These are phyloP conservation scores for Aselliscus stoliczkanus DNA, from an alignment of 2,797 vertebrate genomes.

Conservation along the genomic window DNA sequence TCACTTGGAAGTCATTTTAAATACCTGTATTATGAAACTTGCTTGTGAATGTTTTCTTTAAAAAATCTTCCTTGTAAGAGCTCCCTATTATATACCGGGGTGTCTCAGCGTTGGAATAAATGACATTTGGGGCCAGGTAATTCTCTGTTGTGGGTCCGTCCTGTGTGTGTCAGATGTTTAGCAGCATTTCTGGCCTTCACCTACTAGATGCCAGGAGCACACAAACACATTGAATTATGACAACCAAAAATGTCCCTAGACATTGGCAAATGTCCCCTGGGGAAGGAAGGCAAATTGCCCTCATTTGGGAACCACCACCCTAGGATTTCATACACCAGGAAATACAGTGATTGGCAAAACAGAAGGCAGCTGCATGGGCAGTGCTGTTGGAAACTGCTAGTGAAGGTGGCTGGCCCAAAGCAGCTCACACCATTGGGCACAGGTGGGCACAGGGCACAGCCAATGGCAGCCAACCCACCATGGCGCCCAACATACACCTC, in stretches of 20 bases:
- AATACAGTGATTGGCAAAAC: neutral
- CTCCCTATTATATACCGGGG: accelerated
- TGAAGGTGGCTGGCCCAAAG: neutral
- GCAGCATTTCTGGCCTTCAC: neutral
- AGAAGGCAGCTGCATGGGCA: accelerated
- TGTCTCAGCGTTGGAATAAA: neutral
- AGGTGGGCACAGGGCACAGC: neutral
- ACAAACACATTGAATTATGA: neutral
- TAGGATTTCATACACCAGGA: neutral
- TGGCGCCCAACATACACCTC: neutral
- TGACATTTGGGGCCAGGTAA: neutral
- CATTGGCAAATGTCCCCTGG: neutral
- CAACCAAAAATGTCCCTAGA: neutral
- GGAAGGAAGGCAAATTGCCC: too few relatives aligned
- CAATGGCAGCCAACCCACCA: accelerated
- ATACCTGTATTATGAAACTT: neutral
- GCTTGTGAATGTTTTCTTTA: neutral
- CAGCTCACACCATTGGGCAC: neutral
- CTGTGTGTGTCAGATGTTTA: accelerated
- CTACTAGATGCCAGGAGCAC: neutral
- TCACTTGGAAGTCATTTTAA: neutral
- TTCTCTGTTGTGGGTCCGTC: too few relatives aligned
- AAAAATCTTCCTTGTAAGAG: neutral
- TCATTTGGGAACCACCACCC: neutral
- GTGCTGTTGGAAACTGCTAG: neutral